Base-by-base conservation (phyloP, 1,140 invertebrate genomes). In the Gonioctena quinquepunctata region DNA sequence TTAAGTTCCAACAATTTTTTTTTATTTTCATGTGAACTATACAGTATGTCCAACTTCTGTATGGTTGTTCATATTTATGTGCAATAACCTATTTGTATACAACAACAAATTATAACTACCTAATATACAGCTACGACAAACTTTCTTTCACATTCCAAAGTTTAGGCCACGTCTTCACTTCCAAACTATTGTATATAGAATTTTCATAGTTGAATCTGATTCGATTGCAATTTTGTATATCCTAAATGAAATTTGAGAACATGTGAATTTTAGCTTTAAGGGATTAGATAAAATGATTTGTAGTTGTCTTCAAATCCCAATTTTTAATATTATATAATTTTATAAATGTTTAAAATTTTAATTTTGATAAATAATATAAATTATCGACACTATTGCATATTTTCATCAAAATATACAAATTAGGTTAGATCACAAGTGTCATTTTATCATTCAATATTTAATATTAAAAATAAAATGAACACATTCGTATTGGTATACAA, bases 231-330 rank as follows among this genome's bases (percentile, higher is more conserved):
- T 54, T 54, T 70, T 64, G 68, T 62, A 70, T 65, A 70, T 70
- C 68, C 26, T 54, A 64, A 65, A 59, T 61, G 68, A 52, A 68
- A 62, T 59, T 26, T 62, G 52, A 61, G 61, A 56, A 59, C 33
- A 54, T 42, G 33, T 42, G 33, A 42, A 42, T 42, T 42, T 66
- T 70, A 70, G 68, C 21, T 57, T n/a, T 70, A 70, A 70, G 68
- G 52, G 60, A 21, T 42, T 71, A 66, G 64, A 61, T 66, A 66
- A 71, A 71, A 57, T 62, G 52, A 71, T 66, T 71, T 65, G 69
- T 71, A 66, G 69, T 50, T 60, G 26, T 71, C 63, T 66, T 59
- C 56, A 71, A 71, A 71, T 71, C 66, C 52, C 33, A 56, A 50
- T 28, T 59, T 63, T 49, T 28, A 71, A n/a, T n/a, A n/a, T n/a